Evolutionary conservation across 2,113 vertebrate genomes (phyloP).

Genomic region (Chamaetylas fuelleborni): DNA sequence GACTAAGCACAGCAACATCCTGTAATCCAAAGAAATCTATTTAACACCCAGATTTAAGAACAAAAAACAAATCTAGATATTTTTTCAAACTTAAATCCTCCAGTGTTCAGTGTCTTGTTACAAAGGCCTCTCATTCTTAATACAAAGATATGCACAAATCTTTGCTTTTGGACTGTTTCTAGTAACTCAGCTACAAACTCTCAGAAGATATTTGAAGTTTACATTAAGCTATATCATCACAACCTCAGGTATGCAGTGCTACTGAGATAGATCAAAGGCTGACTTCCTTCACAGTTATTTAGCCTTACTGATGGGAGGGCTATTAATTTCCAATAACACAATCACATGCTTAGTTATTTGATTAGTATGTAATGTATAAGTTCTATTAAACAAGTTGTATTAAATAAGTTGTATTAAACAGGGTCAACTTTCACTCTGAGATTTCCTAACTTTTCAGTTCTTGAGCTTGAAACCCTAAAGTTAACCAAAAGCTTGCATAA

Average conservation of each 20-base stretch:
- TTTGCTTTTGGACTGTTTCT: not conserved
- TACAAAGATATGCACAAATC: not conserved
- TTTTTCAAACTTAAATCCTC: not conserved
- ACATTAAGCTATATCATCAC: not conserved
- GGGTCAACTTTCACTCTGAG: no score
- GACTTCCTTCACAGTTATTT: not conserved
- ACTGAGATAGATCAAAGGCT: not conserved
- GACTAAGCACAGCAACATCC: not conserved
- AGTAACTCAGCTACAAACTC: not conserved
- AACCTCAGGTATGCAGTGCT: not conserved
- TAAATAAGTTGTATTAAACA: no score
- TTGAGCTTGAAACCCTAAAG: no score
- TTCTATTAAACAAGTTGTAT: not conserved
- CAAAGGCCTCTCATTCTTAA: not conserved
- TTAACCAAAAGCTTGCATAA: no score
- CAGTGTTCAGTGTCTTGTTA: not conserved
- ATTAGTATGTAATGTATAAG: not conserved
- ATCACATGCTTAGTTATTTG: not conserved
- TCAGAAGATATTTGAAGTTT: not conserved
- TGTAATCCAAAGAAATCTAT: not conserved
- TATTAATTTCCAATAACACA: not conserved
- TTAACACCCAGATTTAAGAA: not conserved
- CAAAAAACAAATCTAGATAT: not conserved
- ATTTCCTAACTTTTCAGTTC: no score
- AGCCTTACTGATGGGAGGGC: not conserved